Evolutionary conservation across 2,888 invertebrate genomes (phyloP).

Genomic region (Cyclophora punctaria): DNA sequence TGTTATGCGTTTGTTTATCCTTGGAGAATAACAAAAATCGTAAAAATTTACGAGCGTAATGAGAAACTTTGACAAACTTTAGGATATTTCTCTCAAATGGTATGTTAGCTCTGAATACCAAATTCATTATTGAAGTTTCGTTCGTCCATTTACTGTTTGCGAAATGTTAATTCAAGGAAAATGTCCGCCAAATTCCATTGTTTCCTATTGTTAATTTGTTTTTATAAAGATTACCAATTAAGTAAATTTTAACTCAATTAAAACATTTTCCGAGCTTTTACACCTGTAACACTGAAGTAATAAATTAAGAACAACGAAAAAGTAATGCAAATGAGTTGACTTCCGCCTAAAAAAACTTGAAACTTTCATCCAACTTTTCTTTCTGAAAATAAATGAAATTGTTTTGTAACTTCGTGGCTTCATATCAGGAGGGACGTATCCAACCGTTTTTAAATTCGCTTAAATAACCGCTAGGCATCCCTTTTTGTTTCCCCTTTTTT

Average conservation of each 20-base stretch:
- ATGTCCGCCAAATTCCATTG: too few species aligned
- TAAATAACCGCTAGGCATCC: constrained; percentile 18
- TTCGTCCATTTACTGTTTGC: neutral
- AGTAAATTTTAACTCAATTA: neutral
- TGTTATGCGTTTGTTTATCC: constrained; percentile 6
- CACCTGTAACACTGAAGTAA: too few species aligned
- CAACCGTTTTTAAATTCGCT: constrained; percentile 22
- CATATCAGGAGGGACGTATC: constrained; percentile 5
- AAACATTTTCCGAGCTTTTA: too few species aligned
- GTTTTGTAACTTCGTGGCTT: constrained; percentile 11
- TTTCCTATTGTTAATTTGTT: too few species aligned
- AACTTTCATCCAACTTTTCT: constrained; percentile 1
- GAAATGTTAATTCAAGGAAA: too few species aligned
- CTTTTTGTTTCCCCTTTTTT: constrained; percentile 22
- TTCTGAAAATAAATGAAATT: neutral
- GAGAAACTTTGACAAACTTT: constrained; percentile 18
- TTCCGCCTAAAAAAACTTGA: neutral
- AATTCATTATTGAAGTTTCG: constrained; percentile 9
- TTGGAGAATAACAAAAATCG: constrained; percentile 18
- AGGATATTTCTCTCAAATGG: constrained; percentile 13
- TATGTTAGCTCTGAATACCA: constrained; percentile 19
- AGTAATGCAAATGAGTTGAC: neutral
- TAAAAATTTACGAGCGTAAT: constrained; percentile 27
- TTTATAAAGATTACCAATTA: too few species aligned
- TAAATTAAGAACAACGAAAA: neutral